Base-by-base conservation (phyloP, 2,888 invertebrate species). In the Yponomeuta malinellus region DNA sequence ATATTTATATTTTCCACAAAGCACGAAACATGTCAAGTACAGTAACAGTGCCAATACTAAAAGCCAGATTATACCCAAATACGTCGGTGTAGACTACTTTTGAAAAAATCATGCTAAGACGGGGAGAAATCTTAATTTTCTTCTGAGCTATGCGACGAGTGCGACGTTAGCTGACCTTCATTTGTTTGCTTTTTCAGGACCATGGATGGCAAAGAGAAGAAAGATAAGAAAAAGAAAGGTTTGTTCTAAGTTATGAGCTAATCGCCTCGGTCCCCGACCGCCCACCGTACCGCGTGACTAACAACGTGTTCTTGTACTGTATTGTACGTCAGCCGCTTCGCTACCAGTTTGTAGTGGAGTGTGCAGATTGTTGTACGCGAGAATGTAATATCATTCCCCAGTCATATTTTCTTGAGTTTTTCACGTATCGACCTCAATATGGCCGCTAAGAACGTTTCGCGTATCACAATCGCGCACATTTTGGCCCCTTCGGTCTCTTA, bases 171-270 rank as follows among this genome's bases (percentile, higher is more conserved):
- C 65, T 65, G 33, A 65, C 9, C 31, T 31, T 65, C 65, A 31
- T 68, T 68, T n/a, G 5, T 68, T 15, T 48, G 1, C 12, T 10
- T 9, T 95, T 94, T 75, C 94, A 96, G 95, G 89, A 93, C 96
- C 76, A 95, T 96, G 78, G 97, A 97, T 83, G 97, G 97, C 79
- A 96, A 97, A 92, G 96, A 96, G 82, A 96, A 97, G 90, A 97
- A 97, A 93, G 95, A 94, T 86, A 96, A 96, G 94, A 97, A 97
- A 94, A 96, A 96, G 94, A 97, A 97, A 93, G 96, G 97, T 87
- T 95, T 97, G 91, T 97, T 97, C 93, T 97, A 96, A 94, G 78
- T 73, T 68, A 76, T 75, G 79, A 79, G 78, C 73, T 76, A 74
- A 77, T 15, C 52, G 12, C 15, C 52, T 43, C 77, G 76, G 79